Conservation (phyloP, 2,888 invertebrate genomes). For the Charanyca ferruginea region DNA sequence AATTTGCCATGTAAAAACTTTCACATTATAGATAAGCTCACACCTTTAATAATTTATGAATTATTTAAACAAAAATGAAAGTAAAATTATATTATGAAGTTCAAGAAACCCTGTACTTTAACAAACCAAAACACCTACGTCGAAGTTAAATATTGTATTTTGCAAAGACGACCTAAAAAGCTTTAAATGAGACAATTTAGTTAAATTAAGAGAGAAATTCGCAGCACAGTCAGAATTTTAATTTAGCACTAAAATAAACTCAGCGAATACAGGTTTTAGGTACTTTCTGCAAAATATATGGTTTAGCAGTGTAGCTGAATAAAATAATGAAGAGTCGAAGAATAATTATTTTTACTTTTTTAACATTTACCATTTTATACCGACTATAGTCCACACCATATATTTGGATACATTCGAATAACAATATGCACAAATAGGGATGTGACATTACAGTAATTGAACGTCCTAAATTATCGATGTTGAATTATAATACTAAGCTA, state of each 20-base stretch:
- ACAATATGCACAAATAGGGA: not conserved
- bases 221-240: slow-evolving; percentile 74
- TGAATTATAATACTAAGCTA: not conserved
- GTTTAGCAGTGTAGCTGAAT: not conserved
- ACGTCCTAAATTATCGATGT: not conserved
- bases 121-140: slow-evolving; percentile 56
- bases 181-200: slow-evolving; percentile 78
- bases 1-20: too few relatives aligned
- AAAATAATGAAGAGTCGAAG: not conserved
- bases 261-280: slow-evolving; percentile 2
- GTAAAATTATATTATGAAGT: too few relatives aligned
- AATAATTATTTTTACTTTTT: not conserved
- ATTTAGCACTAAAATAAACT: slow-evolving; percentile 63
- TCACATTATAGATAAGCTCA: too few relatives aligned
- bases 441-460: not conserved
- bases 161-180: slow-evolving; percentile 56
- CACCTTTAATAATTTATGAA: too few relatives aligned
- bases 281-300: not conserved
- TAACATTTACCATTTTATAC: too few relatives aligned
- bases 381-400: too few relatives aligned
- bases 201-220: slow-evolving; percentile 74
- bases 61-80: slow-evolving; percentile 1
- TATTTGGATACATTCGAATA: not conserved
- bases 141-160: slow-evolving; percentile 66
- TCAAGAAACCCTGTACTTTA: slow-evolving; percentile 26